Conservation (phyloP, 2,113 vertebrate species). For the Ameiurus melas region DNA sequence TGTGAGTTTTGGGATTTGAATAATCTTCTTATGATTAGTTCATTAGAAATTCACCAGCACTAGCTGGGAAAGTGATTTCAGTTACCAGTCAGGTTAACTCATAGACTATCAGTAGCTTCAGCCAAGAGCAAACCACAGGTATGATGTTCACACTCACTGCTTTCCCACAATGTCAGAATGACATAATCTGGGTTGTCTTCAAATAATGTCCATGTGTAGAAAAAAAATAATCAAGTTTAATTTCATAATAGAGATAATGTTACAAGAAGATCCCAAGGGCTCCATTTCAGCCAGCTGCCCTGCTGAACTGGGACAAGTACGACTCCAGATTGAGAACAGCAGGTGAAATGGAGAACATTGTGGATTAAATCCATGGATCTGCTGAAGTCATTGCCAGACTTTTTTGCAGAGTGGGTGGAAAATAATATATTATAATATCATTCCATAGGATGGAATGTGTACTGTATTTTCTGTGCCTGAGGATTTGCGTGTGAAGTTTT, state of each 20-base stretch:
- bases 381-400: conserved; percentile 8
- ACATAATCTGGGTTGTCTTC: conserved; percentile 37
- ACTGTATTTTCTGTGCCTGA: not conserved
- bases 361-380: conserved; percentile 25
- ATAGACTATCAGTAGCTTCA: conserved; percentile 8
- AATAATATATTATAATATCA: not conserved
- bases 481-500: not conserved
- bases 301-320: conserved; percentile 8
- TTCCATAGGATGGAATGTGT: not conserved
- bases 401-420: not conserved
- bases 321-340: conserved; percentile 18
- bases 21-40: not conserved
- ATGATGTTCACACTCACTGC: conserved; percentile 31
- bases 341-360: conserved; percentile 20
- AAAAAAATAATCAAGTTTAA: conserved; percentile 27
- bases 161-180: conserved; percentile 31
- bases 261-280: conserved; percentile 45
- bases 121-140: conserved; percentile 27
- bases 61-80: not conserved
- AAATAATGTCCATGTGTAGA: conserved; percentile 36
- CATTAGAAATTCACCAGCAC: too few relatives aligned
- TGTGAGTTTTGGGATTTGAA: not conserved
- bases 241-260: conserved; percentile 37
- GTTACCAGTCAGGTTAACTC: conserved; percentile 20
- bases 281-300: conserved; percentile 46